Evolutionary conservation across 1,140 invertebrate genomes (phyloP).

Genomic region (Cyclina sinensis): DNA sequence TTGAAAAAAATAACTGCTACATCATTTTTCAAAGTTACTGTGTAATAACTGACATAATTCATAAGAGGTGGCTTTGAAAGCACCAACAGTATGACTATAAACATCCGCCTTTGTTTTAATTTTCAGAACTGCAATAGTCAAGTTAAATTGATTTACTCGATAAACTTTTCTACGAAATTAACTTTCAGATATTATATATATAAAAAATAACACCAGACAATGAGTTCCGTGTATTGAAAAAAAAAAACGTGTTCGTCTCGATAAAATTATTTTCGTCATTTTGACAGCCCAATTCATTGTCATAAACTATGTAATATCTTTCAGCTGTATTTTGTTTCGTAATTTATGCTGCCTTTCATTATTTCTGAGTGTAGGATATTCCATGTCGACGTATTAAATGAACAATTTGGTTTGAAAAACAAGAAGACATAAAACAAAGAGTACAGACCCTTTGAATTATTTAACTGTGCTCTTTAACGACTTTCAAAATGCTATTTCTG

Average conservation of each 20-base stretch:
- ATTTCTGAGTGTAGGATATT: neutral
- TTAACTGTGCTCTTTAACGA: neutral
- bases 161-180: too few species aligned
- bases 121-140: too few species aligned
- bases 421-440: slow-evolving; percentile 23
- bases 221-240: too few species aligned
- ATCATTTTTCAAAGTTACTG: neutral
- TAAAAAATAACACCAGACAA: too few species aligned
- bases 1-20: neutral
- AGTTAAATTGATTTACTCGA: too few species aligned
- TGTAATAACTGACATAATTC: too few species aligned
- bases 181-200: neutral
- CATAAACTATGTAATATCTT: slow-evolving; percentile 45
- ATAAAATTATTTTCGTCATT: slow-evolving; percentile 30
- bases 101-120: too few species aligned
- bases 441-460: neutral
- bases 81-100: too few species aligned
- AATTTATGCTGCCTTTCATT: slow-evolving; percentile 28
- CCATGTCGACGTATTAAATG: slow-evolving; percentile 4
- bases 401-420: neutral
- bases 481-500: neutral
- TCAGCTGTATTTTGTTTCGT: slow-evolving; percentile 10
- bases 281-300: slow-evolving; percentile 6
- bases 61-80: too few species aligned
- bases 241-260: too few species aligned